Base-by-base conservation (phyloP, 2,888 invertebrate species). In the Morpho helenor region DNA sequence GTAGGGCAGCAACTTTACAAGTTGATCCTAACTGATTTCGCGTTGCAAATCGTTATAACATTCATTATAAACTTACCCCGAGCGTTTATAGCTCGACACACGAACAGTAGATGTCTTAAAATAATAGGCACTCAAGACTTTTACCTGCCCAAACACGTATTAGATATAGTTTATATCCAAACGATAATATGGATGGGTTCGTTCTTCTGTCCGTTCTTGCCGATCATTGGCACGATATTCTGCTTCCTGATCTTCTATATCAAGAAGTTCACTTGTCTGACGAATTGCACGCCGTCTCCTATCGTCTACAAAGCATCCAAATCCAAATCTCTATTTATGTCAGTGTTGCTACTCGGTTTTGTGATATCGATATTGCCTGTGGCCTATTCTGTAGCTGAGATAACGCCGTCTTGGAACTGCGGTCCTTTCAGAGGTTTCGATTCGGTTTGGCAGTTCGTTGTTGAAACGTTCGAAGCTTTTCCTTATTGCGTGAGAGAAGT, bases 1-100 rank as follows among this genome's bases (percentile, higher is more conserved):
- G 94, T 97, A 0, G 97, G 97, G 0, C 96, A 97, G 71, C 96
- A 97, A 68, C 88, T 97, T 54, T 96, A 96, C 74, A 97, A 96
- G 76, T 86, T 98, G 51, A 92, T 96, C 4, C 71, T 97, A 1
- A 93, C 96, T 0, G 96, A 97, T 76, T 94, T 97, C 67, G 92
- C 94, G 0, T 91, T 94, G 0, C 95, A 95, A 69, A 91, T 95
- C 46, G 77, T 95, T 0, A 91, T 94, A 7, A 96, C 96, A 0
- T 95, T 97, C 74, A 86, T 96, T 40, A 85, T 97, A 0, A 96
- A 97, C 75, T 92, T 96, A 56, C 95, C 96, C 0, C 91, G 96
- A 57, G 93, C 95, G 44, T 80, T 95, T n/a, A 71, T 96, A 9
- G 95, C 95, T 0, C 88, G 92, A 52, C 94, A 95, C 66, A 91